Conservation (phyloP, 2,888 invertebrate genomes). For the Clepsis dumicolana region DNA sequence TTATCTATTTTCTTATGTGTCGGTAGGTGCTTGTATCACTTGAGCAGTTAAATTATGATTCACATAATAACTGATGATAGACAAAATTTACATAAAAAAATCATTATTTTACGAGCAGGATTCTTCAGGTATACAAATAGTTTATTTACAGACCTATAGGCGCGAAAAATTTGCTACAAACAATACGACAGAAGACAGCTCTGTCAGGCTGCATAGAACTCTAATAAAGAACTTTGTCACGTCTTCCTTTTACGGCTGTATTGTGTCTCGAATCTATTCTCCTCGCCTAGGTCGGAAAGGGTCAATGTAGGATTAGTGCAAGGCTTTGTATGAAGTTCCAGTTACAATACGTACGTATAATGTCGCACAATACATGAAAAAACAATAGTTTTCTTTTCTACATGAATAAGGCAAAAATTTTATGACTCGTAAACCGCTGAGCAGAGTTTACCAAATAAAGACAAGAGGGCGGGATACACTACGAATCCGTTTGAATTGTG, state of each 20-base stretch:
- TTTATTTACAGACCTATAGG: slow-evolving; percentile 1
- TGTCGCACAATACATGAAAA: neutral
- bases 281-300: slow-evolving; percentile 13
- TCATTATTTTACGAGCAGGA: neutral
- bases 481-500: slow-evolving; percentile 3
- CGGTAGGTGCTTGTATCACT: neutral
- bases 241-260: slow-evolving; percentile 36
- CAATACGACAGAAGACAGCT: slow-evolving; percentile 15
- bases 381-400: slow-evolving; percentile 3
- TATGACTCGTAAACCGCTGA: slow-evolving; percentile 25
- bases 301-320: slow-evolving; percentile 16
- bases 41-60: neutral
- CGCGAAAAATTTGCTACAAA: slow-evolving; percentile 10
- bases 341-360: neutral
- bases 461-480: neutral
- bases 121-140: neutral
- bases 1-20: neutral
- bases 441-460: slow-evolving; percentile 17
- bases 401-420: slow-evolving; percentile 7
- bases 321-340: slow-evolving; percentile 10
- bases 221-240: slow-evolving; percentile 33
- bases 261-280: slow-evolving; percentile 21
- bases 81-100: neutral
- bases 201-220: slow-evolving; percentile 10
- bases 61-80: neutral